phyloP scores from a whole-genome alignment of 2,888 invertebrate genomes.

The Nomada ruficornis region DNA sequence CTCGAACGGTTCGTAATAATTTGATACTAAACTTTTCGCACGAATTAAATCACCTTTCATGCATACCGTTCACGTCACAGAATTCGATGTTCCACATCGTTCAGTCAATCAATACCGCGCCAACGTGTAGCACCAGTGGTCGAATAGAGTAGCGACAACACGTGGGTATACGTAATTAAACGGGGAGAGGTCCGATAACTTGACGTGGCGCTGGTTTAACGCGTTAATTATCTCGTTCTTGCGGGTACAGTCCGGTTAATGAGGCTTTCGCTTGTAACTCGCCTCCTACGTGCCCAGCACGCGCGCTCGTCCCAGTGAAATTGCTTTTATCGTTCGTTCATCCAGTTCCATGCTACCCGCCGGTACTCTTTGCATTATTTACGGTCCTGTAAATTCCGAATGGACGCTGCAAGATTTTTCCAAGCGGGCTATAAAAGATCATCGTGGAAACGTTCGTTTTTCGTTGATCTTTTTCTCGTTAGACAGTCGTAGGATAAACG shows the following conservation, averaged over 20 bases:
- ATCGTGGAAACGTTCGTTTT: background rate
- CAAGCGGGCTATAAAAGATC: background rate
- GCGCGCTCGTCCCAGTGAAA: slow-evolving; percentile 50
- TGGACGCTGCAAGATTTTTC: slow-evolving; percentile 18
- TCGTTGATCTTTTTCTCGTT: too few species aligned
- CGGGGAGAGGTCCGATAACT: slow-evolving; percentile 70
- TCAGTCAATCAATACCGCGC: background rate
- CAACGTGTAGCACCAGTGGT: slow-evolving; percentile 66
- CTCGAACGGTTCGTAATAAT: too few species aligned
- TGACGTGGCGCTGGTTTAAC: slow-evolving; percentile 71
- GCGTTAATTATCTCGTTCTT: slow-evolving; percentile 76
- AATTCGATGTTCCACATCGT: slow-evolving; percentile 3
- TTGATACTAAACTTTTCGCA: too few species aligned
- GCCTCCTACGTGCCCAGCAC: slow-evolving; percentile 76
- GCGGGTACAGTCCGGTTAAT: slow-evolving; percentile 71
- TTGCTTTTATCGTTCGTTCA: slow-evolving; percentile 54
- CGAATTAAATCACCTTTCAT: too few species aligned
- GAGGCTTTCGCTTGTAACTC: slow-evolving; percentile 73
- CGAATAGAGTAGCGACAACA: slow-evolving; percentile 69
- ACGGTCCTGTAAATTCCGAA: slow-evolving; percentile 45
- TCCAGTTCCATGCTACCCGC: slow-evolving; percentile 33
- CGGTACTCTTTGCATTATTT: slow-evolving; percentile 41
- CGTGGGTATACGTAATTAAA: slow-evolving; percentile 74
- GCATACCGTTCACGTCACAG: background rate
- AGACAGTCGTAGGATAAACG: too few species aligned